Base-by-base conservation (phyloP, 1,140 invertebrate species). In the Drosophila sp. region DNA sequence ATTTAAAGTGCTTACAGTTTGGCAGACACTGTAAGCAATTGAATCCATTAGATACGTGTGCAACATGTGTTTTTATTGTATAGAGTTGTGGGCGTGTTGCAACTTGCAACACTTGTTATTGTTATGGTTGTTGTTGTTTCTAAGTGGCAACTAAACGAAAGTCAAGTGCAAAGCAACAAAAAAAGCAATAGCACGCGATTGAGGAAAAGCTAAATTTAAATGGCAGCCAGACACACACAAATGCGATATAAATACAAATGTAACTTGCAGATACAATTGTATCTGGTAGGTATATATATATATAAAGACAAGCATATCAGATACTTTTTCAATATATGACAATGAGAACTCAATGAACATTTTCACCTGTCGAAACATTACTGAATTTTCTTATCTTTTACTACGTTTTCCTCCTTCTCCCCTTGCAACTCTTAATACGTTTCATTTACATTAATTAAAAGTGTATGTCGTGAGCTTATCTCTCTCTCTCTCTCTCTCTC, bases 161-260 rank as follows among this genome's bases (percentile, higher is more conserved):
- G 71, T 86, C 77, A 86, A 86, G 73, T 63, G 80, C 72, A 83
- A 50, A 59, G 45, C 45, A 40, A n/a, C n/a, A n/a, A n/a, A n/a
- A 54, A 46, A 45, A 46, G 48, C 69, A 48, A 67, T 29, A 74
- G n/a, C 78, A 86, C 73, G 81, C 81, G 80, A 21, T 21, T 21
- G 21, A 21, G 21, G 21, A 21, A 21, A 21, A 46, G 58, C 38
- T 64, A 48, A 61, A 67, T 62, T 66, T 56, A 72, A 72, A 66
- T 61, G 69, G 8, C n/a, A 25, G 7, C 7, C 7, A 40, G 7
- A 29, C 6, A 69, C 18, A 63, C 9, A 57, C 16, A 50, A 27
- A 79, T 56, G 29, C n/a, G 29, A 13, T 29, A 51, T 6, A 50
- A 16, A 18, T 46, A 11, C 36, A 7, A 36, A 21, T 21, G 21